Evolutionary conservation across 1,140 invertebrate species (phyloP), one percentile per base, ranked within the genome.

Genomic region (Heliothis virescens): DNA sequence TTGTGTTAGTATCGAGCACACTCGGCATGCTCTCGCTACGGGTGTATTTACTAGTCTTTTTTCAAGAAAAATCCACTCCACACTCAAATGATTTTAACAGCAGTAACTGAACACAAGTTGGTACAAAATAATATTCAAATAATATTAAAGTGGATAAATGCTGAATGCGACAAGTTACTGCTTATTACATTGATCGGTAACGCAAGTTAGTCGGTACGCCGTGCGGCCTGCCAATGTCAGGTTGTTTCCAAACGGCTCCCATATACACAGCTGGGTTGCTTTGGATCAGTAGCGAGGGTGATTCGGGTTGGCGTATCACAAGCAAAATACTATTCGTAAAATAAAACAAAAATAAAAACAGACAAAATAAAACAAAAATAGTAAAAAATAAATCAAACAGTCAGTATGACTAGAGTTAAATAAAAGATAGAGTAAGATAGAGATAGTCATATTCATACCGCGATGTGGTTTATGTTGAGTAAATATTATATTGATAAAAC

Each of bases 341-440:
- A 86, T 85, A 85, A 88, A 87, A 82, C 90, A 89, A 87, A 87
- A 89, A 84, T 84, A 90, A 83, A 90, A 87, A 92, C 85, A 92
- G 82, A 91, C 82, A 91, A 87, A 88, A 90, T 86, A 88, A 89
- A 88, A 87, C 87, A 87, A 87, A 79, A 75, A 81, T 81, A 80
- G 78, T 59, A 57, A 92, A 90, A 88, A 79, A 85, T 84, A 89
- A 95, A 91, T 92, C 91, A 95, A 94, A 95, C 92, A 95, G 94
- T 94, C 92, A 95, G 92, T 94, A 93, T 94, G 93, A 94, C 93
- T 95, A 91, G 81, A 92, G 89, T 82, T 82, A 86, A 87, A 94
- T 91, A 92, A 92, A 95, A 94, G 91, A 95, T 86, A 94, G 93
- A 91, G 83, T 90, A 89, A 89, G 80, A 88, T 48, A 89, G 87